phyloP scores from a whole-genome alignment of 2,888 invertebrate species.

The Pyrgus malvae region DNA sequence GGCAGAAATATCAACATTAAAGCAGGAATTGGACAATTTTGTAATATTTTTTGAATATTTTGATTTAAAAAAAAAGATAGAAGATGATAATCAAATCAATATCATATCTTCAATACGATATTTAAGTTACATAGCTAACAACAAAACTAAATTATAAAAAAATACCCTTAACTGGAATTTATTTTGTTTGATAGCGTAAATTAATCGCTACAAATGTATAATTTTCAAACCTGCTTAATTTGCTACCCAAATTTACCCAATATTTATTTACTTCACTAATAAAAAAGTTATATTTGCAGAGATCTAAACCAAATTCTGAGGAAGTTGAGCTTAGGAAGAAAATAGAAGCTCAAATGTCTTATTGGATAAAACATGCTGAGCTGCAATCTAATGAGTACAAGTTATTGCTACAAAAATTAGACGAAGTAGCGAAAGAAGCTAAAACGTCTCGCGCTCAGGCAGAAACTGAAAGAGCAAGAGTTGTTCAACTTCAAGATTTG shows the following conservation, averaged over 20 bases:
- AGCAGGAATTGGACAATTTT: constrained; percentile 68
- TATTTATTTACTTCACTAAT: no score
- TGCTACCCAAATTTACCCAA: no score
- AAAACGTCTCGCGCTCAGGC: constrained; percentile 57
- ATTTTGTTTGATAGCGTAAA: no score
- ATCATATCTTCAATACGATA: no score
- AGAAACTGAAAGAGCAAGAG: constrained; percentile 55
- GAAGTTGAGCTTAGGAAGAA: constrained; percentile 53
- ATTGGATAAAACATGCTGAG: constrained; percentile 63
- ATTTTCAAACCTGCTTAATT: no score
- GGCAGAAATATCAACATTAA: constrained; percentile 70
- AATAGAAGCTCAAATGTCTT: constrained; percentile 55
- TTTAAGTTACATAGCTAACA: no score
- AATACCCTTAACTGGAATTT: no score
- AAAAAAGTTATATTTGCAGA: constrained; percentile 42
- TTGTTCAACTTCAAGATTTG: constrained; percentile 51
- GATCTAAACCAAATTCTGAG: constrained; percentile 46
- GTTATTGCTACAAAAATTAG: constrained; percentile 59
- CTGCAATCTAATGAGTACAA: constrained; percentile 65
- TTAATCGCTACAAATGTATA: no score
- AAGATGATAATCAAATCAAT: no score
- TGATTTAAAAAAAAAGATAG: neutral
- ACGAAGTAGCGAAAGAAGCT: constrained; percentile 60
- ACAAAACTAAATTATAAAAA: no score
- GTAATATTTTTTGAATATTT: constrained; percentile 43